phyloP scores from a whole-genome alignment of 2,113 vertebrate species.

The Microtus montanus region DNA sequence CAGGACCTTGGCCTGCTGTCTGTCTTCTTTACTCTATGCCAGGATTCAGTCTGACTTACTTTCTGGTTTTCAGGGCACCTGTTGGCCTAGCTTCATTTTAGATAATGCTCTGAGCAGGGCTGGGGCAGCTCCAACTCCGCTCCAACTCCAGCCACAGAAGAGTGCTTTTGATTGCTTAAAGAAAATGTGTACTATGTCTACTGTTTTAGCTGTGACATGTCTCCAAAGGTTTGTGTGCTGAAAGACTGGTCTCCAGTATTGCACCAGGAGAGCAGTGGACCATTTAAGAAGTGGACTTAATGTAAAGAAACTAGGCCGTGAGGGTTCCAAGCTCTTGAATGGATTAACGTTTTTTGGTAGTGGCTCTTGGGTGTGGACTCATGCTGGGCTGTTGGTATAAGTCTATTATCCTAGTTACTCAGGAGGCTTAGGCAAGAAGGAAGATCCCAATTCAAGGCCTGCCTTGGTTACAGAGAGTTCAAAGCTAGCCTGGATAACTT shows the following conservation, averaged over 20 bases:
- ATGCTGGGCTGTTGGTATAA: background rate
- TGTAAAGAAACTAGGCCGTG: background rate
- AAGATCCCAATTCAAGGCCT: background rate
- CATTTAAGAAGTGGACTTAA: background rate
- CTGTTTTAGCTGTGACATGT: background rate
- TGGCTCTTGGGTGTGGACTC: background rate
- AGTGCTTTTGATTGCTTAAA: background rate
- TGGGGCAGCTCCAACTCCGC: too few species aligned
- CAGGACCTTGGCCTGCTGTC: background rate
- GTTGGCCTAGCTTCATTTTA: background rate
- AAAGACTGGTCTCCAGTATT: background rate
- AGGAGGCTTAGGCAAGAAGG: background rate
- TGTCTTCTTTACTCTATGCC: background rate
- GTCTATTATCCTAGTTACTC: background rate
- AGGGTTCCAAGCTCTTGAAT: background rate
- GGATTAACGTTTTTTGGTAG: background rate
- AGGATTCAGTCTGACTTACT: background rate
- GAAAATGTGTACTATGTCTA: background rate
- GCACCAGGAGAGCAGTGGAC: background rate
- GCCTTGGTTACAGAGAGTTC: background rate
- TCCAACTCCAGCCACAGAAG: background rate
- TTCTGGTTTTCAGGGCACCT: background rate
- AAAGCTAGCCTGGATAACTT: background rate
- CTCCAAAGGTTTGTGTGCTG: background rate
- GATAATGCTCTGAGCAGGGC: background rate